Evolutionary conservation across 2,888 invertebrate species (phyloP).

Genomic region (Capitulum mitella): DNA sequence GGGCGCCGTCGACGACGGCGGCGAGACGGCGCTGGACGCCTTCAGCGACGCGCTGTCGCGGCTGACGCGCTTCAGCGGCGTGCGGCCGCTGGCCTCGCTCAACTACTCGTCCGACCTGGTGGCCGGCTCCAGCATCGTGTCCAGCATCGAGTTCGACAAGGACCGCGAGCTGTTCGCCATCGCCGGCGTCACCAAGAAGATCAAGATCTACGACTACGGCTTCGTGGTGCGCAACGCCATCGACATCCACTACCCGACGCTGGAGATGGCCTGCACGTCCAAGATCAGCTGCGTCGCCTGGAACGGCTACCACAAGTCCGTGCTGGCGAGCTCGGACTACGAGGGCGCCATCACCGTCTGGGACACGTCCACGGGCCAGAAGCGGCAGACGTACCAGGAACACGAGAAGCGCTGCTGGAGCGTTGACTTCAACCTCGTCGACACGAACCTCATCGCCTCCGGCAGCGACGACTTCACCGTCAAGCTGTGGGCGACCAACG

Average conservation of each 20-base stretch:
- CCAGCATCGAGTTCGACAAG: constrained; percentile 91
- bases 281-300: constrained; percentile 92
- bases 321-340: constrained; percentile 86
- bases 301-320: constrained; percentile 83
- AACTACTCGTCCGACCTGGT: constrained; percentile 86
- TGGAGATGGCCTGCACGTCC: constrained; percentile 83
- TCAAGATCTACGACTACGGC: constrained; percentile 86
- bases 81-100: constrained; percentile 74
- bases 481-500: constrained; percentile 84
- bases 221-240: constrained; percentile 75
- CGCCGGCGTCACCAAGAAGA: constrained; percentile 88
- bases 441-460: constrained; percentile 80
- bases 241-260: constrained; percentile 84
- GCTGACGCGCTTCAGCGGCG: constrained; percentile 68
- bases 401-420: constrained; percentile 95
- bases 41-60: constrained; percentile 80
- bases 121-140: constrained; percentile 64
- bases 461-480: constrained; percentile 89
- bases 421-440: constrained; percentile 86
- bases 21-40: constrained; percentile 55
- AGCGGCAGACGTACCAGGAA: constrained; percentile 56
- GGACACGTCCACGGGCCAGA: constrained; percentile 72
- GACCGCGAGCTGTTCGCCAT: constrained; percentile 93
- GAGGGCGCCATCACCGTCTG: constrained; percentile 89
- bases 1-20: constrained; percentile 40